A percentile compares a stretch with the other conserved stretches of the same genome.
Conservation (phyloP, 2,113 vertebrate species). For the Heterocephalus glaber region DNA sequence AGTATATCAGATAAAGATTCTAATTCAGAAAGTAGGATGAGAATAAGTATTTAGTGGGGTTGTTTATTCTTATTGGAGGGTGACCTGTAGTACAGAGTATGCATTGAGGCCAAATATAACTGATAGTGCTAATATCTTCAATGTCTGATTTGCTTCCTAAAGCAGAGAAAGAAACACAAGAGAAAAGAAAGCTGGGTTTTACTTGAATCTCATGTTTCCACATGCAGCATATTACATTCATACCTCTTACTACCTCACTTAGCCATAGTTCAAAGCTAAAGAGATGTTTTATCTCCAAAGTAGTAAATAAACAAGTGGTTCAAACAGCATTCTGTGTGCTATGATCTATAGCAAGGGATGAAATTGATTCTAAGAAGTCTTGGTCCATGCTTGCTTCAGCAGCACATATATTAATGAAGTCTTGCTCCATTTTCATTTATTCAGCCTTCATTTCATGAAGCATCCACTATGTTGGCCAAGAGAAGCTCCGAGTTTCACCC, state of each 20-base stretch:
- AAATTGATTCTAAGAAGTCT: neutral
- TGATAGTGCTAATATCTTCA: neutral
- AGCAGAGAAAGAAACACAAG: neutral
- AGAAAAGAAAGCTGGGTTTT: neutral
- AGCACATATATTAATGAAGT: neutral
- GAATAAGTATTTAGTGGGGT: neutral
- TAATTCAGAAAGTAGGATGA: neutral
- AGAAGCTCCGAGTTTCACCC: neutral
- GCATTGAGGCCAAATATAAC: neutral
- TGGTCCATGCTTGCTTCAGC: neutral
- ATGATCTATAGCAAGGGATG: neutral
- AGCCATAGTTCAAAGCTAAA: neutral
- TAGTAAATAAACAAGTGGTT: neutral
- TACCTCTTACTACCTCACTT: neutral
- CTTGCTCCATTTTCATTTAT: neutral
- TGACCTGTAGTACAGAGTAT: neutral
- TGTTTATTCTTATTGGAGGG: neutral
- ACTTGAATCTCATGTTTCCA: neutral
- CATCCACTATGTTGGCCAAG: neutral
- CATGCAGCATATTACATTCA: neutral
- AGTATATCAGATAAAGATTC: constrained; percentile 13
- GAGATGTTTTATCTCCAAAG: neutral
- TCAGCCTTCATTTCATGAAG: neutral
- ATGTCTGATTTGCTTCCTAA: neutral
- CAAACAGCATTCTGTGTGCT: neutral